These are phyloP conservation scores for Orthosia gracilis DNA, from an alignment of 2,888 invertebrate genomes.

Conservation along the genomic window DNA sequence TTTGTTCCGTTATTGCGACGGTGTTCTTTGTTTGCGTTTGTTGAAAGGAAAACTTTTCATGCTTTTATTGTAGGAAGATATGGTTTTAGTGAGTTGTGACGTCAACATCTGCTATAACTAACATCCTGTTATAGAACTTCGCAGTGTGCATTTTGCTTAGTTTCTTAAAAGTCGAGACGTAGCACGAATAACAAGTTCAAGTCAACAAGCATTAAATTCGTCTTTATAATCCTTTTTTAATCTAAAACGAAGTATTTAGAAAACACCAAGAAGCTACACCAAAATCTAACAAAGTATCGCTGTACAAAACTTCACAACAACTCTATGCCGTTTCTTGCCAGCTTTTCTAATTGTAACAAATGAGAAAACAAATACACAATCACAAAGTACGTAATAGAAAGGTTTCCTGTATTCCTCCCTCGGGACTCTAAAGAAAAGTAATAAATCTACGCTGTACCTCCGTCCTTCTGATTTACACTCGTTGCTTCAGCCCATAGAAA, in stretches of 20 bases:
- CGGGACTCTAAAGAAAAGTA: constrained; percentile 59
- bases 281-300: background rate
- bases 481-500: constrained; percentile 51
- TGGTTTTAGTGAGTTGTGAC: background rate
- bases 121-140: too few relatives aligned
- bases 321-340: constrained; percentile 25
- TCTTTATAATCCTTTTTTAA: background rate
- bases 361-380: constrained; percentile 58
- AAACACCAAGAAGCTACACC: background rate
- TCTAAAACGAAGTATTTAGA: background rate
- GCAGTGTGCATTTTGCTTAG: too few relatives aligned
- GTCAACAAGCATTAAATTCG: too few relatives aligned
- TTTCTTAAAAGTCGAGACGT: too few relatives aligned
- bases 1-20: constrained; percentile 36
- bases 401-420: constrained; percentile 45
- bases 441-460: constrained; percentile 57
- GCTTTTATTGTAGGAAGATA: background rate
- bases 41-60: constrained; percentile 12
- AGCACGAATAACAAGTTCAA: too few relatives aligned
- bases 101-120: background rate
- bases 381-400: constrained; percentile 56
- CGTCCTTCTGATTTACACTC: constrained; percentile 48
- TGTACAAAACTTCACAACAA: constrained; percentile 18
- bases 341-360: constrained; percentile 57
- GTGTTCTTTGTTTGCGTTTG: constrained; percentile 28